These are phyloP conservation scores for Psammodynastes pulverulentus DNA, from an alignment of 2,113 vertebrate genomes.

Conservation along the genomic window DNA sequence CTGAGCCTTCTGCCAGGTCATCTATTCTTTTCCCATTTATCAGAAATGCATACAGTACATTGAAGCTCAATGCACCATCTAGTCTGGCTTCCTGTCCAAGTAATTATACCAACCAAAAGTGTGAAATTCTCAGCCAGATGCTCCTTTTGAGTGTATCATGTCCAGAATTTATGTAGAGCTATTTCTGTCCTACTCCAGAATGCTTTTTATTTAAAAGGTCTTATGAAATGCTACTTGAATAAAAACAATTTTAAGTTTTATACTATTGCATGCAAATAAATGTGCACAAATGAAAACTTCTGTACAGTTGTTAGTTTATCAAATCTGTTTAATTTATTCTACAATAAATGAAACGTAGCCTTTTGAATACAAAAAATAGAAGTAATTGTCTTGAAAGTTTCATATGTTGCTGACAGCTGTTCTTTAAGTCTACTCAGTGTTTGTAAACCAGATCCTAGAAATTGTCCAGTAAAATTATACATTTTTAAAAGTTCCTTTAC, in stretches of 20 bases:
- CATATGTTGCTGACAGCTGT: neutral
- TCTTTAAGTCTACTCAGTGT: neutral
- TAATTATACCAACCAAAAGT: slow-evolving; percentile 65
- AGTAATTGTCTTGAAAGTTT: neutral
- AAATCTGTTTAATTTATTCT: neutral
- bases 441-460: neutral
- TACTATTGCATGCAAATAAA: neutral
- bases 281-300: neutral
- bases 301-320: slow-evolving; percentile 27
- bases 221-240: slow-evolving; percentile 13
- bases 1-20: slow-evolving; percentile 93
- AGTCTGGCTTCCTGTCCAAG: slow-evolving; percentile 63
- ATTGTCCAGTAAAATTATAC: neutral
- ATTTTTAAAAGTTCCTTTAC: neutral
- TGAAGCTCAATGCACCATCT: slow-evolving; percentile 67
- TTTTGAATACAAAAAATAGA: slow-evolving; percentile 9
- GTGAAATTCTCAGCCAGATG: slow-evolving; percentile 41
- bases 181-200: slow-evolving; percentile 1
- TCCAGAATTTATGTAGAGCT: slow-evolving; percentile 21
- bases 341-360: neutral
- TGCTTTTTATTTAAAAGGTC: neutral
- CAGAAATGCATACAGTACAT: slow-evolving; percentile 83
- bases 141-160: slow-evolving; percentile 27
- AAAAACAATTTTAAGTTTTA: neutral
- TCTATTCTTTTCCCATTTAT: slow-evolving; percentile 96